These are phyloP conservation scores for Heterotilapia buettikoferi DNA, from an alignment of 2,113 vertebrate species.

Conservation along the genomic window DNA sequence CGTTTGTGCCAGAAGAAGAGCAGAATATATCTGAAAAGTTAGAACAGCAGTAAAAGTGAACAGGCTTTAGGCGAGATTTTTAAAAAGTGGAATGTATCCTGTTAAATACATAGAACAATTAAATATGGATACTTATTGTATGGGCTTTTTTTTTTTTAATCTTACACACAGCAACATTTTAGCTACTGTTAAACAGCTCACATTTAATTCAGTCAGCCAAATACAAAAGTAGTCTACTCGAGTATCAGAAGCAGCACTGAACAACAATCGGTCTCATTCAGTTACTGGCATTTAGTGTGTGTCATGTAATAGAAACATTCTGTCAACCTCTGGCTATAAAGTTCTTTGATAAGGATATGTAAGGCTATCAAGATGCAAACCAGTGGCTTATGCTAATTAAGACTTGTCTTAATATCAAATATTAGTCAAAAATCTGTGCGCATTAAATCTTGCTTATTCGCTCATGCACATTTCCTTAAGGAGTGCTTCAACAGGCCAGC, in stretches of 20 bases:
- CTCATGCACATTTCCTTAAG: slow-evolving; percentile 41
- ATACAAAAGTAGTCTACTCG: neutral
- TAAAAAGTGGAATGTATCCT: slow-evolving; percentile 43
- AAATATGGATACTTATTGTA: neutral
- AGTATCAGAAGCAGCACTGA: neutral
- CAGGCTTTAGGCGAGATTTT: neutral
- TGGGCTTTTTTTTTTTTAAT: neutral
- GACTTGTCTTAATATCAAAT: neutral
- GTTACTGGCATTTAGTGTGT: neutral
- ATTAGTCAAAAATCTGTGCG: neutral
- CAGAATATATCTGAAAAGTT: neutral
- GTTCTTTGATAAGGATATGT: slow-evolving; percentile 1
- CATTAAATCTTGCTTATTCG: slow-evolving; percentile 19
- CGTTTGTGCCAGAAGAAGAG: neutral
- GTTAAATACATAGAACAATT: neutral
- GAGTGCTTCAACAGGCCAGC: slow-evolving; percentile 27
- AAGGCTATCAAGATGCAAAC: slow-evolving; percentile 11
- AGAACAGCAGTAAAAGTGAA: neutral
- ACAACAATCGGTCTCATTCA: neutral
- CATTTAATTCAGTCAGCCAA: neutral
- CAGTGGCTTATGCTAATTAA: slow-evolving; percentile 4
- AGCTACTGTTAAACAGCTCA: neutral
- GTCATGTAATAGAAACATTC: neutral
- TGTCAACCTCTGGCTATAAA: neutral
- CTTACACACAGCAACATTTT: neutral